Conservation (phyloP, 2,888 invertebrate species). For the Drosophila niveifrons region DNA sequence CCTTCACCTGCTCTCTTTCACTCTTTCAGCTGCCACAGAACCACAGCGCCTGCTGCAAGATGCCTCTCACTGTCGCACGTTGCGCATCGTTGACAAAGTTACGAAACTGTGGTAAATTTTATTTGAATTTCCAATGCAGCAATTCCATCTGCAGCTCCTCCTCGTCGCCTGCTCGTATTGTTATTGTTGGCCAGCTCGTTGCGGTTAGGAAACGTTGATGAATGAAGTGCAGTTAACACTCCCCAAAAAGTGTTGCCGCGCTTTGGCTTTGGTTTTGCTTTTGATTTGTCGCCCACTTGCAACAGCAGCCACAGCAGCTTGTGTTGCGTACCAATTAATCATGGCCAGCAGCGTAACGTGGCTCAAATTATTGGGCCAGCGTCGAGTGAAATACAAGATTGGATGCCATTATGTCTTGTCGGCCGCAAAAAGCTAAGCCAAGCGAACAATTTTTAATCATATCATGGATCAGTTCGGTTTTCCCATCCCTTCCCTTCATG, state of each 20-base stretch:
- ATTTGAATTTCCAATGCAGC: conserved; percentile 78
- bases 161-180: conserved; percentile 13
- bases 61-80: conserved; percentile 46
- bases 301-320: conserved; percentile 22
- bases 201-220: conserved; percentile 79
- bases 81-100: conserved; percentile 81
- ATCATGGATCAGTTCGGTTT: conserved; percentile 61
- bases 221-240: conserved; percentile 82
- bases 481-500: conserved; percentile 14
- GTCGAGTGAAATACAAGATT: conserved; percentile 18
- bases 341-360: conserved; percentile 53
- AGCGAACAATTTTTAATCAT: conserved; percentile 77
- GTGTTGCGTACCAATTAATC: conserved; percentile 71
- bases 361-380: conserved; percentile 32
- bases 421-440: conserved; percentile 63
- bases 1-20: background rate
- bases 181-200: conserved; percentile 50
- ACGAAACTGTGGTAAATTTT: conserved; percentile 78
- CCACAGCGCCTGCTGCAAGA: conserved; percentile 35
- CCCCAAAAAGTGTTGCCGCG: conserved; percentile 58
- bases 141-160: conserved; percentile 12
- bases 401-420: conserved; percentile 36
- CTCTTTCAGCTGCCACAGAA: conserved; percentile 18
- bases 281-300: conserved; percentile 55
- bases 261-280: conserved; percentile 39